phyloP scores from a whole-genome alignment of 2,888 invertebrate genomes.

The Neelides folsomi region DNA sequence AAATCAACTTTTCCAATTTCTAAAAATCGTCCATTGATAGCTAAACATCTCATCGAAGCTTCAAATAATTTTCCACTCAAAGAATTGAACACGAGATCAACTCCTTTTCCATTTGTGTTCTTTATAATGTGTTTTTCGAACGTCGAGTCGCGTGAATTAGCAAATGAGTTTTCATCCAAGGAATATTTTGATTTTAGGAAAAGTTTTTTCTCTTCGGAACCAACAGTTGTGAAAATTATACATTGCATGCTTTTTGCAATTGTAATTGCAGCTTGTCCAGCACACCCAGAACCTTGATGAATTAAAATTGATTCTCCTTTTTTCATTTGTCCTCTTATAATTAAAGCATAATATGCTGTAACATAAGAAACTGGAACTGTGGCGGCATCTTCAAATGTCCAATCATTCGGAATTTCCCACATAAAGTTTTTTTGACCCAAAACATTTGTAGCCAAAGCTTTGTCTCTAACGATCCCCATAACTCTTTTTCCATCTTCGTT shows the following conservation, averaged over 20 bases:
- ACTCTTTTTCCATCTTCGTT: conserved; percentile 37
- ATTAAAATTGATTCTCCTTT: conserved; percentile 42
- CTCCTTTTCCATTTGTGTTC: conserved; percentile 42
- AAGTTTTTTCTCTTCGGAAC: conserved; percentile 61
- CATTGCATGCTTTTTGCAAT: conserved; percentile 52
- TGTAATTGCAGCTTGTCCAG: conserved; percentile 65
- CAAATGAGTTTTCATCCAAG: conserved; percentile 52
- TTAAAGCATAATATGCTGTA: conserved; percentile 50
- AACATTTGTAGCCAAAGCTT: conserved; percentile 45
- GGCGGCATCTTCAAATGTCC: conserved; percentile 52
- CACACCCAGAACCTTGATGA: conserved; percentile 54
- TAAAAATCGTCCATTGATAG: conserved; percentile 54
- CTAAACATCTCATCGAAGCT: conserved; percentile 45
- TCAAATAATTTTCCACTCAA: conserved; percentile 46
- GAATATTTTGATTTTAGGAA: conserved; percentile 71
- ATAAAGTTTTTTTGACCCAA: conserved; percentile 40
- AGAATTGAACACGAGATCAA: conserved; percentile 47
- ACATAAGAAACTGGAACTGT: conserved; percentile 52
- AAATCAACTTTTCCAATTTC: conserved; percentile 80
- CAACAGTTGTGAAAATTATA: conserved; percentile 57
- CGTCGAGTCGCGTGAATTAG: conserved; percentile 48
- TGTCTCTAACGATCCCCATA: conserved; percentile 40
- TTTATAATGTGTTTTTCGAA: conserved; percentile 44
- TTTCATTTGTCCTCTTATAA: conserved; percentile 44
- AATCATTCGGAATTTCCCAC: conserved; percentile 47